phyloP scores from a whole-genome alignment of 2,888 invertebrate species.

The Macrosiphum euphorbiae region DNA sequence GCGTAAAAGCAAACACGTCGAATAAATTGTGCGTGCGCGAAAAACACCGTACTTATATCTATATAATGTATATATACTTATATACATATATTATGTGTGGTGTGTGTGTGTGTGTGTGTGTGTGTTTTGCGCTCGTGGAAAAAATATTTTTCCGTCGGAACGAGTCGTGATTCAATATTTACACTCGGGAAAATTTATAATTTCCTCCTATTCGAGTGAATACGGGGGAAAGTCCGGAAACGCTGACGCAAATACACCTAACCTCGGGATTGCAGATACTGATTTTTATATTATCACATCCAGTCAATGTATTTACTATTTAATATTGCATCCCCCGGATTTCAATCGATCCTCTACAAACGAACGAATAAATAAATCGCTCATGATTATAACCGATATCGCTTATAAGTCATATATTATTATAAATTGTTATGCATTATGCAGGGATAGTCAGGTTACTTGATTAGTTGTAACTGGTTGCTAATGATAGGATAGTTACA shows the following conservation, averaged over 20 bases:
- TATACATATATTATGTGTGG: background rate
- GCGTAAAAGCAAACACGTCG: constrained; percentile 49
- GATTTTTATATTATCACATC: background rate
- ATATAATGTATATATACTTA: background rate
- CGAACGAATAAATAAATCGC: background rate
- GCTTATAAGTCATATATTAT: background rate
- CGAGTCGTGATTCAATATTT: constrained; percentile 58
- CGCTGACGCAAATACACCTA: background rate
- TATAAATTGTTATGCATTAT: too few species aligned
- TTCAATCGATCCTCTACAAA: background rate
- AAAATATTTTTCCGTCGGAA: constrained; percentile 39
- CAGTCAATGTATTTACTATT: background rate
- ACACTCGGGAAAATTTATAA: constrained; percentile 46
- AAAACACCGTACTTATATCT: background rate
- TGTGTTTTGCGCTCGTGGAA: background rate
- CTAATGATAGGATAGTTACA: too few species aligned
- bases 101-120: background rate
- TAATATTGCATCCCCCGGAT: background rate
- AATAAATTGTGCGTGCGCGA: background rate
- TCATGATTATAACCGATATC: background rate
- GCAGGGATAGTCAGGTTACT: too few species aligned
- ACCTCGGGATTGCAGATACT: background rate
- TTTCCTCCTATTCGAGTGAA: constrained; percentile 43
- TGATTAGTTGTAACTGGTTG: too few species aligned
- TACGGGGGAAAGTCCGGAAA: background rate